Conservation (phyloP, 2,888 invertebrate genomes). For the Noctua janthe region DNA sequence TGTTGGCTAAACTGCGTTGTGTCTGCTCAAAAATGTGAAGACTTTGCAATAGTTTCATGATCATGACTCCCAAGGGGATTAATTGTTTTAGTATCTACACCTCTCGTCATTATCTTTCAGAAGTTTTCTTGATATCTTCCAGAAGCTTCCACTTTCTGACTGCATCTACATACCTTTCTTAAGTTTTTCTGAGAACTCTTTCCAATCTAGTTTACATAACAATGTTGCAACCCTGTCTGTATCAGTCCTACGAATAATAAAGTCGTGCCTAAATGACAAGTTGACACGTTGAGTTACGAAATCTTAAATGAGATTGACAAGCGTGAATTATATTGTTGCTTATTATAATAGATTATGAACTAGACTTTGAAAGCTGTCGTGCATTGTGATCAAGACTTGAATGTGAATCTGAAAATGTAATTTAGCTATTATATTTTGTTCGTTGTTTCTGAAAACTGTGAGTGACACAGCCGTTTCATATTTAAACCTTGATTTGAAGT, state of each 20-base stretch:
- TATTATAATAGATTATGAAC: slow-evolving; percentile 42
- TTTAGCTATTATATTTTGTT: neutral
- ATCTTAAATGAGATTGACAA: slow-evolving; percentile 57
- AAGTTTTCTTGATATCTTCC: neutral
- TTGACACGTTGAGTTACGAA: slow-evolving; percentile 48
- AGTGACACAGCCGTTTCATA: neutral
- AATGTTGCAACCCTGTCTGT: slow-evolving; percentile 6
- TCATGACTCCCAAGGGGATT: too few species aligned
- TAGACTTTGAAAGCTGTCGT: slow-evolving; percentile 29
- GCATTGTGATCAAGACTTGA: slow-evolving; percentile 7
- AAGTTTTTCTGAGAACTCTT: neutral
- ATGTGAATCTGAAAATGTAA: neutral
- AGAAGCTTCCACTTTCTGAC: neutral
- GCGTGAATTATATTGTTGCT: slow-evolving; percentile 47
- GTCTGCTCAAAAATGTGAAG: neutral
- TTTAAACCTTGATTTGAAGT: neutral
- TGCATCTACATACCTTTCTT: neutral
- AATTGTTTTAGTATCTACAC: neutral
- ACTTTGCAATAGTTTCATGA: too few species aligned
- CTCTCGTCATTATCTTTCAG: neutral
- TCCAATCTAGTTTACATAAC: slow-evolving; percentile 14
- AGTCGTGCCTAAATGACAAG: slow-evolving; percentile 54
- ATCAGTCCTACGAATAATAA: slow-evolving; percentile 36
- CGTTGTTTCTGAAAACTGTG: neutral
- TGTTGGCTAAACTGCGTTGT: neutral